Evolutionary conservation across 2,797 vertebrate genomes (phyloP).

Genomic region (Enteromius unitaeniatus): DNA sequence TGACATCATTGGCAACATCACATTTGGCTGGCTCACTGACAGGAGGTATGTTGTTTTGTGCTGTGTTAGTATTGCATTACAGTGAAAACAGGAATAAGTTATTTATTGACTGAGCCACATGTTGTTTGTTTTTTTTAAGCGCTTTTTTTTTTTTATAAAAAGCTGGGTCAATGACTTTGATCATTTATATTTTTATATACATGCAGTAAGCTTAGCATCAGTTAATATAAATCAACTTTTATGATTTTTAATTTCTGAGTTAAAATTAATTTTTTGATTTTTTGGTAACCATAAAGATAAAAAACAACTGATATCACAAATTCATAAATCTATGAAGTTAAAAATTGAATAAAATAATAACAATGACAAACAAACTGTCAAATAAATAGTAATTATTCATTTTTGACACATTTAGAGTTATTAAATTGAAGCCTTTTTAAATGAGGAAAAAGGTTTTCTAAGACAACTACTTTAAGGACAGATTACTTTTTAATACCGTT

Average conservation of each 20-base stretch:
- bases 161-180: neutral
- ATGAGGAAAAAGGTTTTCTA: neutral
- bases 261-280: neutral
- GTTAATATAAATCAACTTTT: neutral
- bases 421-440: neutral
- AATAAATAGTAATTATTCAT: neutral
- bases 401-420: neutral
- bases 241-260: neutral
- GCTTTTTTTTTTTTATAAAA: neutral
- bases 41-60: slow-evolving; percentile 77
- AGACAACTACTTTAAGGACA: neutral
- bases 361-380: neutral
- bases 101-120: neutral
- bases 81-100: neutral
- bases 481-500: neutral
- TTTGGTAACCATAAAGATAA: neutral
- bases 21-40: slow-evolving; percentile 95
- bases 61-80: neutral
- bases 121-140: neutral
- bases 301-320: neutral
- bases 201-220: neutral
- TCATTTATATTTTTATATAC: neutral
- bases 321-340: neutral
- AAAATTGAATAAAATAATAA: neutral
- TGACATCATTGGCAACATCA: slow-evolving; percentile 92